Evolutionary conservation across 1,140 invertebrate species (phyloP).

Genomic region (Fopius arisanus): DNA sequence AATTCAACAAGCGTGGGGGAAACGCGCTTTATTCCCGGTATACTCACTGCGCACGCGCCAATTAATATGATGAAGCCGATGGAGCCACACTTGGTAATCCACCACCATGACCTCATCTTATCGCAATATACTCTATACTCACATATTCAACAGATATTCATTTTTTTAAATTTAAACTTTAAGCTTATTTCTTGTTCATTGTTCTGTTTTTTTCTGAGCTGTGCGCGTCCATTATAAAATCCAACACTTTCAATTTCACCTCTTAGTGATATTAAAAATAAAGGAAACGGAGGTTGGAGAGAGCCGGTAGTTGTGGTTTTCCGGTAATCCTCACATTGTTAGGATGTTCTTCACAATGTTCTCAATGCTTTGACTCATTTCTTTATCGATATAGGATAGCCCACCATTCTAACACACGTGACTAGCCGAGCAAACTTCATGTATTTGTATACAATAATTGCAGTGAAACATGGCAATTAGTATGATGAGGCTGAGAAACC

Average conservation of each 20-base stretch:
- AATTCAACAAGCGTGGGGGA: conserved; percentile 17
- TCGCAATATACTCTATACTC: background rate
- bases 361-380: background rate
- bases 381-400: background rate
- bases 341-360: background rate
- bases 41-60: background rate
- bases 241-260: background rate
- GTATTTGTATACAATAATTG: too few relatives aligned
- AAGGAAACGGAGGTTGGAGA: background rate
- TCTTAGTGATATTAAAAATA: background rate
- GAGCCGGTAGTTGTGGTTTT: conserved; percentile 23
- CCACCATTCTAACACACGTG: background rate
- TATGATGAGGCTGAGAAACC: too few relatives aligned
- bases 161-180: background rate
- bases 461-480: too few relatives aligned
- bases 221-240: background rate
- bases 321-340: conserved; percentile 21
- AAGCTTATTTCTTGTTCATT: background rate
- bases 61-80: background rate
- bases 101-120: background rate
- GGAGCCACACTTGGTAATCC: background rate
- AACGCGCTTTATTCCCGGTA: conserved; percentile 1
- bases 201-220: background rate
- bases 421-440: too few relatives aligned
- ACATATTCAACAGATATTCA: background rate